Evolutionary conservation across 2,113 vertebrate species (phyloP).

Genomic region (Megaceryle maxima): DNA sequence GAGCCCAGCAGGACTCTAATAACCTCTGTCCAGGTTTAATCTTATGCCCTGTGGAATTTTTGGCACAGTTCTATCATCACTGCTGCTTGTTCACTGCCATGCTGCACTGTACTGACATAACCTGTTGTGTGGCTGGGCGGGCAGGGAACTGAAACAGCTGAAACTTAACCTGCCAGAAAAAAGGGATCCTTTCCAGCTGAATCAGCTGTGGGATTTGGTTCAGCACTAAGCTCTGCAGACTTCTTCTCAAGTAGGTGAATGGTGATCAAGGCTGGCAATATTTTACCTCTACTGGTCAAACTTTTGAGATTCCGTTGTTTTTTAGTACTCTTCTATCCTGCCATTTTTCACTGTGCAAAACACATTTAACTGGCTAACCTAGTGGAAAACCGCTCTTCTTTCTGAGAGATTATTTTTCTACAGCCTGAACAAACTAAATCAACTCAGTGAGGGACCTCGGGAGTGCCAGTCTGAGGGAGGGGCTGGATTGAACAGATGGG

Average conservation of each 20-base stretch:
- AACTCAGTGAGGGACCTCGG: not conserved
- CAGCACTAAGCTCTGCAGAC: not conserved
- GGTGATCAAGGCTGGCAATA: not conserved
- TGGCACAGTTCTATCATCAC: not conserved
- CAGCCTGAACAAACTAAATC: not conserved
- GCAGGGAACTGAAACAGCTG: not conserved
- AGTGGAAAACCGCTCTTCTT: not conserved
- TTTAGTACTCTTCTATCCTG: not conserved
- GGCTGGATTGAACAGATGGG: not conserved
- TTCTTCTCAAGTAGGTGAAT: not conserved
- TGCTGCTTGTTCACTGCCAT: not conserved
- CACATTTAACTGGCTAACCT: not conserved
- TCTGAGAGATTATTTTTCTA: not conserved
- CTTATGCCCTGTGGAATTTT: not conserved
- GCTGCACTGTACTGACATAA: not conserved
- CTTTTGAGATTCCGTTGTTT: not conserved
- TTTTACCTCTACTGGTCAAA: not conserved
- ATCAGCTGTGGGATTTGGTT: not conserved
- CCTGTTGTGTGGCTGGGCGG: not conserved
- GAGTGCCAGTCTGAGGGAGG: not conserved
- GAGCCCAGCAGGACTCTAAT: not conserved
- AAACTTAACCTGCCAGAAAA: not conserved
- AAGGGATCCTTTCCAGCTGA: not conserved
- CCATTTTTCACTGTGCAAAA: not conserved
- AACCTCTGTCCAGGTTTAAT: not conserved